Percentiles rank a stretch among this genome's conserved stretches.
Evolutionary conservation across 1,140 invertebrate genomes (phyloP).

Genomic region (Caenorhabditis inopinata): DNA sequence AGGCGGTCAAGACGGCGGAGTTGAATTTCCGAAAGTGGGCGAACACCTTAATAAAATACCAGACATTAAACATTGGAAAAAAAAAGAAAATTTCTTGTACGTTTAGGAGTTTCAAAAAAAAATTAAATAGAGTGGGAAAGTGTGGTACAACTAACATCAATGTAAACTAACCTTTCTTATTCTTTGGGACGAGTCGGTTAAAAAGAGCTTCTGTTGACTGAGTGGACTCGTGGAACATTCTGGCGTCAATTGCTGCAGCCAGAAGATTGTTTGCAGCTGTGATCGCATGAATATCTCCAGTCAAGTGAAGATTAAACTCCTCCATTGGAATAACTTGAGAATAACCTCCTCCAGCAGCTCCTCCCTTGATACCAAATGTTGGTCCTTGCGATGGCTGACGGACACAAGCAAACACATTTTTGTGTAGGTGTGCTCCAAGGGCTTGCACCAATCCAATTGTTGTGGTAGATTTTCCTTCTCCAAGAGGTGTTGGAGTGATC

Average conservation of each 20-base stretch:
- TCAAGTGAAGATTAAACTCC: conserved; percentile 97
- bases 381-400: conserved; percentile 98
- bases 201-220: conserved; percentile 84
- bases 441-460: conserved; percentile 90
- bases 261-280: conserved; percentile 95
- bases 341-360: conserved; percentile 91
- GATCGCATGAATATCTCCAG: conserved; percentile 97
- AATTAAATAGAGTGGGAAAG: no score
- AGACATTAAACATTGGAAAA: no score
- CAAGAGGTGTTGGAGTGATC: conserved; percentile 93
- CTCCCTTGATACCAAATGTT: conserved; percentile 95
- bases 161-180: conserved; percentile 72
- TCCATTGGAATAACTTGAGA: conserved; percentile 95
- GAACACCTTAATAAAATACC: conserved; percentile 50
- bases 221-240: conserved; percentile 90
- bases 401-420: conserved; percentile 88
- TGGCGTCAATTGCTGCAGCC: conserved; percentile 81
- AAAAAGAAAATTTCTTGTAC: no score
- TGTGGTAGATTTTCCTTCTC: conserved; percentile 95
- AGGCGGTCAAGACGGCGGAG: conserved; percentile 58
- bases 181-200: conserved; percentile 80
- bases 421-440: conserved; percentile 78
- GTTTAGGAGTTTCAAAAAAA: no score
- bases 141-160: not conserved
- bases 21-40: conserved; percentile 56